These are phyloP conservation scores for Clarias platycephalus DNA, from an alignment of 2,797 vertebrate species.

Conservation along the genomic window DNA sequence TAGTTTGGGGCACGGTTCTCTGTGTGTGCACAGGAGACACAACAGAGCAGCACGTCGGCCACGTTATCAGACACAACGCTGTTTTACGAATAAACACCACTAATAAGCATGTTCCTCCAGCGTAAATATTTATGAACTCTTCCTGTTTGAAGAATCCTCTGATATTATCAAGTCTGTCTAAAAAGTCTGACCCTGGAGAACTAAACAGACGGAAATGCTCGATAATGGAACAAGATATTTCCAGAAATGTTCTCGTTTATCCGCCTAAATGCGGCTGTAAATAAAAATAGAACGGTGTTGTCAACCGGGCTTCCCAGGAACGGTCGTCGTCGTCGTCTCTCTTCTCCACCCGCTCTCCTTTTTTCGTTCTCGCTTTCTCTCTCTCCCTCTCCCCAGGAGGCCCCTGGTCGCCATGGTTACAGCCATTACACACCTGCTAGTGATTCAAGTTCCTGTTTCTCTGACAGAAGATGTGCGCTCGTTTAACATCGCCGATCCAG, in stretches of 20 bases:
- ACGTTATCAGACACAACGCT: slow-evolving; percentile 3
- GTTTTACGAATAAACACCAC: slow-evolving; percentile 20
- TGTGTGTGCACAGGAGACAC: not conserved
- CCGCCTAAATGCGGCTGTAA: slow-evolving; percentile 23
- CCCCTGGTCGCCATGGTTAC: slow-evolving; percentile 69
- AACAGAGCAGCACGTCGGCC: not conserved
- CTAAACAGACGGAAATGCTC: not conserved
- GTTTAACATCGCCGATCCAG: slow-evolving; percentile 19
- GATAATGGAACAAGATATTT: slow-evolving; percentile 1
- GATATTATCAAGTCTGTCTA: slow-evolving; percentile 22
- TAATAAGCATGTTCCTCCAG: slow-evolving; percentile 1
- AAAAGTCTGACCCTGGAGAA: not conserved
- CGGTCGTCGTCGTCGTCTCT: slow-evolving; percentile 33
- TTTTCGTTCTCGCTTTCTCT: slow-evolving; percentile 44
- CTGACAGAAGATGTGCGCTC: slow-evolving; percentile 23
- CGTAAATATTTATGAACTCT: slow-evolving; percentile 16
- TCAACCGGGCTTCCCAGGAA: slow-evolving; percentile 52
- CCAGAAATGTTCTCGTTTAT: slow-evolving; percentile 14
- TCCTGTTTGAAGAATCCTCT: slow-evolving; percentile 35
- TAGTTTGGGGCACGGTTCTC: not conserved
- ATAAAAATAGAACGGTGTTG: slow-evolving; percentile 41
- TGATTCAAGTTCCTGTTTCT: slow-evolving; percentile 58
- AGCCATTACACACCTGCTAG: slow-evolving; percentile 72
- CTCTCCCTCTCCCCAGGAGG: slow-evolving; percentile 55
- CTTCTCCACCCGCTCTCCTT: slow-evolving; percentile 39